Conservation (phyloP, 2,888 invertebrate genomes). For the Hypselothyrea guttata region DNA sequence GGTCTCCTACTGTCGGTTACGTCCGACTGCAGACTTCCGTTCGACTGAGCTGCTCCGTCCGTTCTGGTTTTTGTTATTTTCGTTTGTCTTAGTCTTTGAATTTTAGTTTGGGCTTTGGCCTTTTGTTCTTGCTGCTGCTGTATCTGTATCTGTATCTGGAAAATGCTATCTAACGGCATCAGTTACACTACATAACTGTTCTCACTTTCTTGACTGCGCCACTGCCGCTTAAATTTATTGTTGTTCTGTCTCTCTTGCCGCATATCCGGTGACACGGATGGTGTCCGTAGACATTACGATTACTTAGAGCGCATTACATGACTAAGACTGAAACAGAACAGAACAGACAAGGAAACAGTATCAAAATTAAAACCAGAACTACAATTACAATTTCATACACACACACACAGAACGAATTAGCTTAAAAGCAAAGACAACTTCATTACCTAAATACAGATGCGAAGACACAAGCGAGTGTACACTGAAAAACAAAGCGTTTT, state of each 20-base stretch:
- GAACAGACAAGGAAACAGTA: slow-evolving; percentile 2
- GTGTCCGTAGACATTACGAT: slow-evolving; percentile 52
- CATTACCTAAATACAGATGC: slow-evolving; percentile 5
- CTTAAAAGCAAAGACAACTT: neutral
- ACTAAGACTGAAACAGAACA: slow-evolving; percentile 15
- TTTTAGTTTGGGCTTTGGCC: slow-evolving; percentile 37
- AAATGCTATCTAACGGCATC: slow-evolving; percentile 77
- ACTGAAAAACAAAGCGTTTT: too few relatives aligned
- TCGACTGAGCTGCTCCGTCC: too few relatives aligned
- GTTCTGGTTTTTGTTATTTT: too few relatives aligned
- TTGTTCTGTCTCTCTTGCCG: slow-evolving; percentile 56
- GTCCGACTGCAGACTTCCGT: too few relatives aligned
- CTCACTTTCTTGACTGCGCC: slow-evolving; percentile 71
- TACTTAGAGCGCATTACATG: slow-evolving; percentile 43
- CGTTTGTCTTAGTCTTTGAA: slow-evolving; percentile 6
- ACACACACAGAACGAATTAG: slow-evolving; percentile 11
- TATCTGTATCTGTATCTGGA: slow-evolving; percentile 35
- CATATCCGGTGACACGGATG: slow-evolving; percentile 66
- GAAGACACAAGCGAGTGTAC: slow-evolving; percentile 4
- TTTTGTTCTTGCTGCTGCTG: slow-evolving; percentile 47
- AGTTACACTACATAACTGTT: slow-evolving; percentile 78
- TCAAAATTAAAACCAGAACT: slow-evolving; percentile 23
- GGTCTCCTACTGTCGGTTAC: too few relatives aligned
- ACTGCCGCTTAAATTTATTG: slow-evolving; percentile 48
- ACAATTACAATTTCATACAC: slow-evolving; percentile 26